phyloP scores from a whole-genome alignment of 2,113 vertebrate genomes.

The Dasyprocta punctata region DNA sequence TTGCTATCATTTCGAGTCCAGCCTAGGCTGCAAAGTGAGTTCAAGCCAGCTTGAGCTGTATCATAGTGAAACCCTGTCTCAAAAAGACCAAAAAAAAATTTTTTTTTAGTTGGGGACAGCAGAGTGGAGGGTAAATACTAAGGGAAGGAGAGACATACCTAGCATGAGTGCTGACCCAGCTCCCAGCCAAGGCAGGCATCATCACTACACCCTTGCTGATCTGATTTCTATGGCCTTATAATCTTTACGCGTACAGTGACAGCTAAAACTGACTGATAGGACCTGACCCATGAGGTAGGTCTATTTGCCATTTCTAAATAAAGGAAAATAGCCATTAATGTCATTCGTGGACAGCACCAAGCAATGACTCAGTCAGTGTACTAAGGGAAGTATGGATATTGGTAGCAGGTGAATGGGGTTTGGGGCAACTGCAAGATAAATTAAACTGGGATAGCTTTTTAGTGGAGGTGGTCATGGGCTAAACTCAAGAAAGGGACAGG shows the following conservation, averaged over 20 bases:
- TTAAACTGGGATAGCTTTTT: background rate
- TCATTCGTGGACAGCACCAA: background rate
- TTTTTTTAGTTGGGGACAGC: background rate
- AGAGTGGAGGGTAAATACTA: background rate
- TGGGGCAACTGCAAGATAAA: background rate
- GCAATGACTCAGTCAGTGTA: background rate
- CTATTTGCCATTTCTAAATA: background rate
- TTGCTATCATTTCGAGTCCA: no score
- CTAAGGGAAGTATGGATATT: background rate
- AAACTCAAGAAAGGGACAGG: background rate
- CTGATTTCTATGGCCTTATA: background rate
- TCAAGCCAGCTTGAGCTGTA: no score
- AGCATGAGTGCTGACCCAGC: accelerated
- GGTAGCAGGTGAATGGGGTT: background rate
- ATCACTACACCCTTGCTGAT: background rate
- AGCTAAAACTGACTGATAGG: background rate
- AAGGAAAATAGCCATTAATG: slow-evolving; percentile 38
- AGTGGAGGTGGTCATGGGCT: background rate
- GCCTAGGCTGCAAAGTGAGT: no score
- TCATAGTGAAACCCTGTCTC: no score
- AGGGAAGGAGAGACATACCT: background rate
- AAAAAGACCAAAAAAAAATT: no score
- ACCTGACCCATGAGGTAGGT: slow-evolving; percentile 19
- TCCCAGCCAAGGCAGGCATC: background rate
- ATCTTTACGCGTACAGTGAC: background rate